These are phyloP conservation scores for Lissocephala sabroskyi DNA, from an alignment of 2,888 invertebrate genomes.

Conservation along the genomic window DNA sequence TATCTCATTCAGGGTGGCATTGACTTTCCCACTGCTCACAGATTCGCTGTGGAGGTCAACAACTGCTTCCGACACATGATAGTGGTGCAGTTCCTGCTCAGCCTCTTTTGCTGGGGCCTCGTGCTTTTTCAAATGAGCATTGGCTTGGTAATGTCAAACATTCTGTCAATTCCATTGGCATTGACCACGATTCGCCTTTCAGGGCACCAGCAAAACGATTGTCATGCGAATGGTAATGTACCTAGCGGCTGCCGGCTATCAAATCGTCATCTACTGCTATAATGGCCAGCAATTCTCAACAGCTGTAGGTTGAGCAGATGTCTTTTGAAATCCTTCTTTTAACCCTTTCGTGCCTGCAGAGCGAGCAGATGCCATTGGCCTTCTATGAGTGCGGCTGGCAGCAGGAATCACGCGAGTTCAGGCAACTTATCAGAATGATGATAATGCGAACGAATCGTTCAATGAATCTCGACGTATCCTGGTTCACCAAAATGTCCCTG, in stretches of 20 bases:
- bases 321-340: constrained; percentile 5
- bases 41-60: constrained; percentile 49
- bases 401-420: constrained; percentile 52
- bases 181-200: no score
- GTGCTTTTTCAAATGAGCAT: constrained; percentile 55
- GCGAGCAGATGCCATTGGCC: constrained; percentile 48
- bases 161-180: neutral
- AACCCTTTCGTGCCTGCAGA: constrained; percentile 22
- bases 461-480: constrained; percentile 54
- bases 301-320: constrained; percentile 44
- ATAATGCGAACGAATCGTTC: constrained; percentile 55
- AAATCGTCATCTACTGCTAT: constrained; percentile 60
- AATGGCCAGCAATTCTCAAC: constrained; percentile 58
- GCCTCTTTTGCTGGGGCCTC: constrained; percentile 53
- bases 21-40: constrained; percentile 11
- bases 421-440: constrained; percentile 57
- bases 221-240: constrained; percentile 62
- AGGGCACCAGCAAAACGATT: constrained; percentile 30
- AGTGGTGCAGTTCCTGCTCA: constrained; percentile 60
- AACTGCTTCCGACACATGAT: constrained; percentile 52
- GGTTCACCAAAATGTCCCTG: constrained; percentile 67
- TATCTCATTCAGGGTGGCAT: neutral
- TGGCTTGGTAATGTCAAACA: constrained; percentile 45
- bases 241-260: constrained; percentile 48
- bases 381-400: constrained; percentile 61